Evolutionary conservation across 2,797 vertebrate genomes (phyloP).

Genomic region (Malurus leucopterus): DNA sequence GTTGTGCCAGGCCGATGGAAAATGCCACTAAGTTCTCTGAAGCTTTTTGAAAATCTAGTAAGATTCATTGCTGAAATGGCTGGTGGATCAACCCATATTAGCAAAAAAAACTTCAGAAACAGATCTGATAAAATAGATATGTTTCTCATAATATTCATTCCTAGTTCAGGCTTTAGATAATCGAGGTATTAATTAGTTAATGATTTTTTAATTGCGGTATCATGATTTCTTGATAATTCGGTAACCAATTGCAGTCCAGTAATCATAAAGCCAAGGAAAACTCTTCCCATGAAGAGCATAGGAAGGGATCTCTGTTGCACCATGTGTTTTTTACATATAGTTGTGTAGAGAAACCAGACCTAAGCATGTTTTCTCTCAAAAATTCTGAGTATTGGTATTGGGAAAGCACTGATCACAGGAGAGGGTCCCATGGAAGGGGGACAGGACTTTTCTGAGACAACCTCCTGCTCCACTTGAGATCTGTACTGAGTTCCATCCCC

Average conservation of each 20-base stretch:
- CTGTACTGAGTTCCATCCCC: background rate
- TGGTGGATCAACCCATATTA: background rate
- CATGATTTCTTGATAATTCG: background rate
- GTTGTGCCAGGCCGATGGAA: background rate
- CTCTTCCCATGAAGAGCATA: background rate
- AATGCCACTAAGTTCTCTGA: background rate
- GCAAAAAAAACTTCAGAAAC: background rate
- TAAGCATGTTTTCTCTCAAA: background rate
- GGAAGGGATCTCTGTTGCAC: background rate
- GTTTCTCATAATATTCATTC: background rate
- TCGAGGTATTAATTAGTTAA: background rate
- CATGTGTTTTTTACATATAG: background rate
- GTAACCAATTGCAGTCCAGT: background rate
- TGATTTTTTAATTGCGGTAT: background rate
- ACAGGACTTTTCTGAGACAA: background rate
- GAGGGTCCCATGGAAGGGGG: background rate
- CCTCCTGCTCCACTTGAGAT: background rate
- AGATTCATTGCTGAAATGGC: background rate
- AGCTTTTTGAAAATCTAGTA: background rate
- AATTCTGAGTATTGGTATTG: rapidly evolving
- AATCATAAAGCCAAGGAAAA: background rate
- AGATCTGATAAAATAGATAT: background rate
- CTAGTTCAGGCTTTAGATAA: background rate
- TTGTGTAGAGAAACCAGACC: background rate
- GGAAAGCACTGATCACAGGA: background rate